Percentiles rank a stretch among this genome's conserved stretches.
Evolutionary conservation across 2,797 vertebrate species (phyloP).

Genomic region (Sebastes iracundus): DNA sequence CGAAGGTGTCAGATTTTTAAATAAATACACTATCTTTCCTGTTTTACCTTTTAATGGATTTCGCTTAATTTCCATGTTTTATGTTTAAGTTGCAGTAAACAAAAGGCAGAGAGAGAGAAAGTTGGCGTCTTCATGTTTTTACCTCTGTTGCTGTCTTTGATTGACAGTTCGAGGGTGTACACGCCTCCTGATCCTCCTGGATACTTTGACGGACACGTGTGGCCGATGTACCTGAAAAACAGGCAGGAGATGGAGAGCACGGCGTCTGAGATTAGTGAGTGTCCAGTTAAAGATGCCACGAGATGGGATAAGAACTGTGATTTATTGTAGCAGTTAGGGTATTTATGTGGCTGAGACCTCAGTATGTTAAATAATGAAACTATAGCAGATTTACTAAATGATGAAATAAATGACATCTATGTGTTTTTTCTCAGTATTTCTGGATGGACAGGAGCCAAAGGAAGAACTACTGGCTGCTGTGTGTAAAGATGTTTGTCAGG

Average conservation of each 20-base stretch:
- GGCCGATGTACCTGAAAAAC: slow-evolving; percentile 95
- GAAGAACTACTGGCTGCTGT: slow-evolving; percentile 84
- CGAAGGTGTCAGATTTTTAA: slow-evolving; percentile 73
- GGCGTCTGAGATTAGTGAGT: slow-evolving; percentile 82
- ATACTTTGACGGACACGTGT: slow-evolving; percentile 92
- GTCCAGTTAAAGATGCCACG: not conserved
- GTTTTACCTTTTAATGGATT: not conserved
- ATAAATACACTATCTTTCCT: not conserved
- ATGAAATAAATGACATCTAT: not conserved
- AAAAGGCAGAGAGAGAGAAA: not conserved
- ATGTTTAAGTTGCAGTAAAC: not conserved
- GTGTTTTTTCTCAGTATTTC: slow-evolving; percentile 78
- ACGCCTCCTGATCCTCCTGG: slow-evolving; percentile 89
- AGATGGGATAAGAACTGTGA: not conserved
- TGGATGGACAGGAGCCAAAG: slow-evolving; percentile 88
- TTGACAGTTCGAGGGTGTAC: slow-evolving; percentile 87
- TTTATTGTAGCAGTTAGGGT: not conserved
- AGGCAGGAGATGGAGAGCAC: slow-evolving; percentile 83
- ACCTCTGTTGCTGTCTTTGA: slow-evolving; percentile 11
- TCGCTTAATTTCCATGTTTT: not conserved
- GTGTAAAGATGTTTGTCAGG: slow-evolving; percentile 79
- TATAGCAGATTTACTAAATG: not conserved
- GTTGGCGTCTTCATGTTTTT: not conserved
- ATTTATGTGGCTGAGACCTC: not conserved
- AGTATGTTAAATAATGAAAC: not conserved